Evolutionary conservation across 2,888 invertebrate species (phyloP).

Genomic region (Hofmannophila pseudospretella): DNA sequence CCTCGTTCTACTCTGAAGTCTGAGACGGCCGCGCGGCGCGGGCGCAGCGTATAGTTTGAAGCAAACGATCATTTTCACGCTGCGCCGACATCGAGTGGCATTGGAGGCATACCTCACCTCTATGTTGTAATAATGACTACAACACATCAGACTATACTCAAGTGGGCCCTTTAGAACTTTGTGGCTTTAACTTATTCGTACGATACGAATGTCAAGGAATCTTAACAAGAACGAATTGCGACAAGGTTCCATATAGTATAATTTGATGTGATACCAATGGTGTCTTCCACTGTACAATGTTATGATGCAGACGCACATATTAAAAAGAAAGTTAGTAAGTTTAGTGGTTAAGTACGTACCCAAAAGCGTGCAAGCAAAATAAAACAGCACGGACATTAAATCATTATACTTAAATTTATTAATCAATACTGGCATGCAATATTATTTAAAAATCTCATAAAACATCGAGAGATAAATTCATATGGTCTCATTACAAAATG

Average conservation of each 20-base stretch:
- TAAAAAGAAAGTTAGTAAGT: too few species aligned
- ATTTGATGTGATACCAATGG: too few species aligned
- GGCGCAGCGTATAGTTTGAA: constrained; percentile 51
- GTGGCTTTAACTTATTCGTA: too few species aligned
- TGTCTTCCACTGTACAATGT: background rate
- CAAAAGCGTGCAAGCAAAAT: constrained; percentile 32
- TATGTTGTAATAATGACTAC: constrained; percentile 10
- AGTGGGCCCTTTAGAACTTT: too few species aligned
- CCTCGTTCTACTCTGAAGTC: too few species aligned
- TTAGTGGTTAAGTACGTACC: too few species aligned
- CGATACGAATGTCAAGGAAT: too few species aligned
- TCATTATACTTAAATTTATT: constrained; percentile 77
- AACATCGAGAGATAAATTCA: constrained; percentile 70
- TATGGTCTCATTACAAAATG: constrained; percentile 60
- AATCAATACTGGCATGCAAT: constrained; percentile 70
- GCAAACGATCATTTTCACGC: constrained; percentile 36
- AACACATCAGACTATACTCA: background rate
- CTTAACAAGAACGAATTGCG: too few species aligned
- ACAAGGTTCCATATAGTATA: too few species aligned
- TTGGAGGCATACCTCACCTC: constrained; percentile 40
- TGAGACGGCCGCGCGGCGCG: constrained; percentile 52
- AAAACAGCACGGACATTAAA: constrained; percentile 56
- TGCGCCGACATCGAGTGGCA: constrained; percentile 40
- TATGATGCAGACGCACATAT: too few species aligned
- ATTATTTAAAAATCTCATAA: constrained; percentile 65